Base-by-base conservation (phyloP, 2,888 invertebrate genomes). In the Odontocolon sp. region DNA sequence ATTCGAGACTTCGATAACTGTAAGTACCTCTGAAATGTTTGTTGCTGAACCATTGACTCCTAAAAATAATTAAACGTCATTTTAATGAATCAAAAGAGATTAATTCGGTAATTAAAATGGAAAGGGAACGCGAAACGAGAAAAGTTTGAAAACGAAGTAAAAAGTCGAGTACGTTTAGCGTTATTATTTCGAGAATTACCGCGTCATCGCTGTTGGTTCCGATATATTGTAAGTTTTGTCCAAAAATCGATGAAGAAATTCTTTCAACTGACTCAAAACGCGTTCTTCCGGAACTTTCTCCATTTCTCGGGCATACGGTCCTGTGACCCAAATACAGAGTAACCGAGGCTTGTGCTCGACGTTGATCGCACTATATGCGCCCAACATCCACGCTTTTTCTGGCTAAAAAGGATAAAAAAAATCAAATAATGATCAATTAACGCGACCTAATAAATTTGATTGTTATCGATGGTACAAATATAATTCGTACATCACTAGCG, bases 1-100 rank as follows among this genome's bases (percentile, higher is more conserved):
- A 89, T 9, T 91, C 87, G 11, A 93, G 75, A 71, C 92, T 92
- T 79, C 92, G 91, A 86, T 91, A 94, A 0, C 93, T 92, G 87
- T 96, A 96, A 0, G 94, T 94, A 4, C 97, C 96, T 38, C 93
- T 91, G 1, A 94, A 94, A 87, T 92, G 93, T 0, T 93, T 93
- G 89, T 95, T 94, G 0, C 92, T 91, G 72, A 91, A 91, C 96
- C 96, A 96, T 0, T 90, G 91, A 0, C 95, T 94, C 31, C 79
- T 77, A 36, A 52, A 64, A 16, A 40, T 26, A 33, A 47, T 70
- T 26, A 8, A 66, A 28, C 23, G 11, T 33, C 4, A 21, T 26
- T 79, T 86, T 26, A 42, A 14, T 42, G 6, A 18, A 42, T 16
- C 14, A 16, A 9, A 3, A 1, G 11, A 2, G 18, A 16, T 42